Base-by-base conservation (phyloP, 2,888 invertebrate species). In the Anthoptus insignis region DNA sequence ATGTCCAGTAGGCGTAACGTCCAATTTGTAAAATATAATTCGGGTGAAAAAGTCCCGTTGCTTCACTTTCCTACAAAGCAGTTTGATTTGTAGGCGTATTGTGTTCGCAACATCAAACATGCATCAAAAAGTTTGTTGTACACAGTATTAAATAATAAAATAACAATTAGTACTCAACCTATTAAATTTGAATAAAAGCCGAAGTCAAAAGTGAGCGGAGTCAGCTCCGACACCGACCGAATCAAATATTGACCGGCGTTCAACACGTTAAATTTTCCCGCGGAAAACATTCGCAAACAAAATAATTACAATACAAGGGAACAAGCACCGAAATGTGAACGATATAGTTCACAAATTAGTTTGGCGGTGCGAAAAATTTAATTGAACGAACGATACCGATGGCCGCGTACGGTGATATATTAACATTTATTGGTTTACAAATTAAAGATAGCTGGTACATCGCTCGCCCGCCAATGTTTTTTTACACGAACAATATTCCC, bases 391-490 rank as follows among this genome's bases (percentile, higher is more conserved):
- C 78, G 78, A 76, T 77, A 73, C 75, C 84, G 81, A 71, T 81
- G 74, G 72, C 68, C 70, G 72, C 65, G 69, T 61, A 69, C 70
- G 69, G 76, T 91, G 91, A 91, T 88, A 87, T 89, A 91, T 91
- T 89, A 89, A 91, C 89, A 91, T 91, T 91, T 91, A 91, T 93
- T 91, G 91, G 86, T 88, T 91, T 85, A 87, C 90, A 89, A 89
- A 91, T 91, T 91, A 88, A 91, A 93, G 88, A 88, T 89, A 84
- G 84, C 85, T 76, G 80, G 77, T 68, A 79, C 78, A 74, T 72
- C 77, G 75, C 70, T 65, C 72, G 76, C 71, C 77, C 77, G 76
- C 76, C 80, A 81, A 81, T 32, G 53, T 66, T 75, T 74, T 75
- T 83, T 79, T 76, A 74, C 73, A 66, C 66, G 70, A 75, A 76